Base-by-base conservation (phyloP, 2,797 vertebrate genomes). In the Delichon dasypus region DNA sequence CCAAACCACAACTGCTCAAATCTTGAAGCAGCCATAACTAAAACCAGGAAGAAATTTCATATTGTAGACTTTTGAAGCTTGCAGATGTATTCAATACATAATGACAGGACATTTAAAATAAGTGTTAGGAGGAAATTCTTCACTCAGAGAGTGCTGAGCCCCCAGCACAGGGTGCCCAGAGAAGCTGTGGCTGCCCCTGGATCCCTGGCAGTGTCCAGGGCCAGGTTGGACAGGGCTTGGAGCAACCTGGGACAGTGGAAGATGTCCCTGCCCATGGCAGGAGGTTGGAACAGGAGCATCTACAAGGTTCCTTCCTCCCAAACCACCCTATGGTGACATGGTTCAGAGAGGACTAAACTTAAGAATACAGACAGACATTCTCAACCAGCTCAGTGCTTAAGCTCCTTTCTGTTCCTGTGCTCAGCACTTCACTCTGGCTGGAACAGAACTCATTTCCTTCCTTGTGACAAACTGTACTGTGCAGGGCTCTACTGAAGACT, bases 61-160 rank as follows among this genome's bases (percentile, higher is more conserved):
- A 10, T 8, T 34, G 5, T 11, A 55, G 27, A 23, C 18, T 89
- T 51, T 5, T 18, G 19, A 60, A 64, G 55, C 18, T 34, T 61
- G 19, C 58, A 76, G 20, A 16, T 0, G 0, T 20, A 5, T 42
- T 80, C 34, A 26, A 34, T 21, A 34, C 12, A 36, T 32, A 9
- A 22, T 5, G 6, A 40, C 7, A 20, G 10, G 8, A 42, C 12
- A 48, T 55, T 54, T 61, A 27, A 42, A 23, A 32, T 20, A 48
- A 18, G 16, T 61, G 13, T 68, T 36, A 14, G 16, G 48, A 62
- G 9, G 22, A 75, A 68, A 62, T 62, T 27, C 32, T 75, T 88
- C 25, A 5, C 27, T 88, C 0, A 0, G 30, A 0, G 0, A 3
- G 4, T 11, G 15, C 3, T 7, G 38, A 60, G 38, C 2, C 16